Base-by-base conservation (phyloP, 2,888 invertebrate genomes). In the Candidula unifasciata region DNA sequence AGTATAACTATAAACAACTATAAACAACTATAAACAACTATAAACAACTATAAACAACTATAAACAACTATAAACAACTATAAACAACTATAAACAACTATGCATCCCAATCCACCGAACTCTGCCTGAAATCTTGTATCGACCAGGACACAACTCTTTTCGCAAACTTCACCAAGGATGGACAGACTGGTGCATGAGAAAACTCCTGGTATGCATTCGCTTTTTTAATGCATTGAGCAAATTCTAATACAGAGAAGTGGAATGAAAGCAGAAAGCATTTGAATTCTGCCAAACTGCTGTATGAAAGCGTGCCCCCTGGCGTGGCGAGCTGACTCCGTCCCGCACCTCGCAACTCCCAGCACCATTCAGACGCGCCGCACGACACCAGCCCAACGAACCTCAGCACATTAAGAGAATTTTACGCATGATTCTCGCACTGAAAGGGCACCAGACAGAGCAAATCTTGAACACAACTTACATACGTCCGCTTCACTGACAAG, bases 371-470 rank as follows among this genome's bases (percentile, higher is more conserved):
- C 35, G 8, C 80, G 30, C 80, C 66, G 27, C 68, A 68, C 68
- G 80, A 68, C 66, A 68, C 68, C 66, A 52, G 3, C 80, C 68
- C 30, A 64, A 64, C 68, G 78, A 78, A 64, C n/a, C 60, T 8
- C n/a, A 6, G 80, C 52, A 68, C 80, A 68, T 80, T 80, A 57
- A 74, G 68, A 33, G 52, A 44, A 80, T 80, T 80, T 80, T 80
- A 68, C 80, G 80, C 80, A 33, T 27, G 68, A 68, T 68, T 80
- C 80, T 80, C 27, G 35, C 52, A 27, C 44, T 80, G 66, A 80
- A 80, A 68, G 60, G 35, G 52, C 80, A 52, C 66, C 68, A 66
- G 80, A 21, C 80, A 68, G 10, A 44, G 30, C 24, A 24, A 60
- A 44, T 80, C 54, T 68, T 44, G 27, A 80, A 68, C 80, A 27